phyloP scores from a whole-genome alignment of 2,797 vertebrate species.

The Protosalanx chinensis region DNA sequence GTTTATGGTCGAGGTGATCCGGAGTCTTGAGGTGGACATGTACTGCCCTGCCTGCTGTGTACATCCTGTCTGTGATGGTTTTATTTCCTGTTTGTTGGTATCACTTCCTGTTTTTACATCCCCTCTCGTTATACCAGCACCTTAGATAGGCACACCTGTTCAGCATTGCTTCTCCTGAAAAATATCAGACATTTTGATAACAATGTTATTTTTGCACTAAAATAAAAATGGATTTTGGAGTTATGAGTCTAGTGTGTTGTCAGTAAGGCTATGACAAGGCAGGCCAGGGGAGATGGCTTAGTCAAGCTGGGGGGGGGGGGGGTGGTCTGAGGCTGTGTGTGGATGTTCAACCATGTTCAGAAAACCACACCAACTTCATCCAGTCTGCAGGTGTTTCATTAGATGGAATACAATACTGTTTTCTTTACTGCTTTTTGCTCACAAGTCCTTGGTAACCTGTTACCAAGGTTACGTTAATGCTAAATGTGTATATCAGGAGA shows the following conservation, averaged over 20 bases:
- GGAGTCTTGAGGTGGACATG: neutral
- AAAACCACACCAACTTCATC: neutral
- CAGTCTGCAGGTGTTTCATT: neutral
- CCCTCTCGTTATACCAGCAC: slow-evolving; percentile 67
- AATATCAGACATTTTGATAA: slow-evolving; percentile 54
- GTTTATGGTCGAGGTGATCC: neutral
- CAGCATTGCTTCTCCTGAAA: slow-evolving; percentile 62
- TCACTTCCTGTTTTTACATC: slow-evolving; percentile 52
- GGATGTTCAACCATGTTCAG: neutral
- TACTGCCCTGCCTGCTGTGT: neutral
- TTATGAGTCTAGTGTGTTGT: slow-evolving; percentile 38
- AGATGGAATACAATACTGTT: neutral
- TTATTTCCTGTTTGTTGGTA: slow-evolving; percentile 49
- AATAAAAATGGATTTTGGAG: slow-evolving; percentile 52
- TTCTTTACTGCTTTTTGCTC: neutral
- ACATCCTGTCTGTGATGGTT: slow-evolving; percentile 18
- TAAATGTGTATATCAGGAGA: no score
- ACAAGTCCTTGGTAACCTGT: neutral
- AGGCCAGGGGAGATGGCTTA: no score
- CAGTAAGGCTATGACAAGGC: slow-evolving; percentile 16
- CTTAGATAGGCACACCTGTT: slow-evolving; percentile 70
- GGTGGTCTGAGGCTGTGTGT: neutral
- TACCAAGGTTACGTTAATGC: neutral
- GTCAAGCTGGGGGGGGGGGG: no score
- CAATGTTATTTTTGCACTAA: slow-evolving; percentile 77